Base-by-base conservation (phyloP, 2,113 vertebrate genomes). In the Bolborhynchus lineola region DNA sequence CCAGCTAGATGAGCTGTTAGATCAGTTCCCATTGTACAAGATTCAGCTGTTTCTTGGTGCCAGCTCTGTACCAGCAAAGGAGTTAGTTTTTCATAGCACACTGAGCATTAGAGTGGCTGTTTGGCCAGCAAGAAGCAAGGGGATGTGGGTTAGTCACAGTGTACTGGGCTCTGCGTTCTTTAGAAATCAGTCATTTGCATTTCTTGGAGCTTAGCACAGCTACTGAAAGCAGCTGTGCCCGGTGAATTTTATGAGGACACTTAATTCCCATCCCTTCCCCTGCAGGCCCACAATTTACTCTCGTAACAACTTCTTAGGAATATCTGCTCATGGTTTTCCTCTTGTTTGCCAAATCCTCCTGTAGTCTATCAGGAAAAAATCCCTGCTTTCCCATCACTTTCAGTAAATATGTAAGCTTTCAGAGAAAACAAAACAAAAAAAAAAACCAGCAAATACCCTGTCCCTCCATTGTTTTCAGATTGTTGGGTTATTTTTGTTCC, bases 121-220 rank as follows among this genome's bases (percentile, higher is more conserved):
- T 90, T 78, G 92, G 80, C 86, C 77, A 77, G 72, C 59, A n/a
- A 87, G 67, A 33, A 80, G 52, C 6, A 26, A 74, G 47, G 76
- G 46, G 47, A 64, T 64, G 23, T 64, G 67, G 31, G 83, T 94
- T 91, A 91, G 77, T 92, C 80, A 87, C 83, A 79, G 69, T 24
- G 28, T 29, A 44, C 9, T 1, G 1, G 37, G n/a, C 64, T 86
- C 68, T 76, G 44, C 3, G 0, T 47, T 68, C 79, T 78, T 70
- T 37, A 62, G 41, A 78, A 84, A 91, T 49, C 35, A 82, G 44
- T 82, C 31, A 84, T 91, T 92, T 65, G 37, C 86, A 82, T 93
- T 97, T 95, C 69, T 72, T 87, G 59, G 41, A 94, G 88, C 49
- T 92, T 69, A 94, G 62, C 37, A 62, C 21, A 68, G 71, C 31